A percentile compares a stretch with the other conserved stretches of the same genome.
Evolutionary conservation across 1,140 invertebrate species (phyloP).

Genomic region (Platyscapa corneri): DNA sequence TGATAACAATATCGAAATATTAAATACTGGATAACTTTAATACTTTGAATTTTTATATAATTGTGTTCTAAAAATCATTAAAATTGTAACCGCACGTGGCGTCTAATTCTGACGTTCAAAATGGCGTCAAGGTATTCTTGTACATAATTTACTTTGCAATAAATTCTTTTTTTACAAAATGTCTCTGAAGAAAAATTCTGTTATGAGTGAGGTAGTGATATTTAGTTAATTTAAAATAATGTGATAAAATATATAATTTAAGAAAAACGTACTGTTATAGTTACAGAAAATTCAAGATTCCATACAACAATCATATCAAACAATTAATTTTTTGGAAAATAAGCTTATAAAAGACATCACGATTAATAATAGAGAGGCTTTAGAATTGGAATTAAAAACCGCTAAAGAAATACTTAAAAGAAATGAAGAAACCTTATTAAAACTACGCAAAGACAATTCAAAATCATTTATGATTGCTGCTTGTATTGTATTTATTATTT

Average conservation of each 20-base stretch:
- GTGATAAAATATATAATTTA: background rate
- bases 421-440: slow-evolving; percentile 63
- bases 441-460: slow-evolving; percentile 64
- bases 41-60: background rate
- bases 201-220: slow-evolving; percentile 54
- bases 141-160: slow-evolving; percentile 8
- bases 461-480: slow-evolving; percentile 65
- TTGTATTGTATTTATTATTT: slow-evolving; percentile 63
- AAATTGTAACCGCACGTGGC: slow-evolving; percentile 27
- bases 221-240: background rate
- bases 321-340: slow-evolving; percentile 63
- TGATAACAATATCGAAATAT: background rate
- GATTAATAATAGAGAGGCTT: slow-evolving; percentile 62
- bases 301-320: slow-evolving; percentile 63
- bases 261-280: slow-evolving; percentile 57
- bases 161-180: slow-evolving; percentile 26
- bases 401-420: slow-evolving; percentile 63
- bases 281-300: slow-evolving; percentile 66
- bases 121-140: slow-evolving; percentile 41
- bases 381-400: slow-evolving; percentile 65
- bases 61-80: slow-evolving; percentile 40
- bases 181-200: background rate
- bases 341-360: slow-evolving; percentile 63
- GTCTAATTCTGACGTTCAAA: slow-evolving; percentile 36
- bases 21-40: background rate